Evolutionary conservation across 2,113 vertebrate species (phyloP).

Genomic region (Dasypus novemcinctus): DNA sequence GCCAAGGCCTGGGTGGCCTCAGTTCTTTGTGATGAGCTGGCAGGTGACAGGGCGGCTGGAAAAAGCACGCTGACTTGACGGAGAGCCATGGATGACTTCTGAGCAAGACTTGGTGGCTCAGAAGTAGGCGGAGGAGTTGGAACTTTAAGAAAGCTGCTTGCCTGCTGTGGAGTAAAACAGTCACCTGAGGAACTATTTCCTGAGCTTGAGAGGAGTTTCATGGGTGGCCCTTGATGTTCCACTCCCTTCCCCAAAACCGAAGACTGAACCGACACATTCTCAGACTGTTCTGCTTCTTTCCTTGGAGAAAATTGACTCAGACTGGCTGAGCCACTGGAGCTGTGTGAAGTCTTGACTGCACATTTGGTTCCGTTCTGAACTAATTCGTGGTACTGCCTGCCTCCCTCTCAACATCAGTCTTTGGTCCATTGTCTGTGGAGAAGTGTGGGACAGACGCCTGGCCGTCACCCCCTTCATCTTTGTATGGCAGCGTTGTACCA

Average conservation of each 20-base stretch:
- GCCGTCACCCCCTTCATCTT: conserved; percentile 76
- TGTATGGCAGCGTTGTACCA: conserved; percentile 70
- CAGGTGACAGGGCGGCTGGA: conserved; percentile 19
- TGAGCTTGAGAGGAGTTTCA: conserved; percentile 90
- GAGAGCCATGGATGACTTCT: no score
- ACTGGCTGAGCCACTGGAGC: conserved; percentile 85
- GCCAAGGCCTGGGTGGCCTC: conserved; percentile 87
- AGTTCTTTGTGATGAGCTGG: conserved; percentile 84
- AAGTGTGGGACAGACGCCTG: conserved; percentile 82
- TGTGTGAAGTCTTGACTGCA: conserved; percentile 88
- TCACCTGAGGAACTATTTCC: conserved; percentile 85
- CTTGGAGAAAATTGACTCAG: no score
- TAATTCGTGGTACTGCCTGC: conserved; percentile 87
- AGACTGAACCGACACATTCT: conserved; percentile 90
- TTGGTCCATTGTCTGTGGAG: conserved; percentile 76
- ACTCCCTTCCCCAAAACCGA: conserved; percentile 92
- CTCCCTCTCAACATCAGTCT: conserved; percentile 88
- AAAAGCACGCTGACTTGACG: no score
- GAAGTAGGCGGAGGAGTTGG: no score
- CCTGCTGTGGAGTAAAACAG: conserved; percentile 82
- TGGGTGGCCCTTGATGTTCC: conserved; percentile 92
- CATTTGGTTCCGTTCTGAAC: conserved; percentile 88
- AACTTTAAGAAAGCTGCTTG: conserved; percentile 82
- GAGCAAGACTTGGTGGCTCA: no score
- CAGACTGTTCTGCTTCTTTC: conserved; percentile 84